Base-by-base conservation (phyloP, 1,140 invertebrate species). In the Frieseomelitta varia region DNA sequence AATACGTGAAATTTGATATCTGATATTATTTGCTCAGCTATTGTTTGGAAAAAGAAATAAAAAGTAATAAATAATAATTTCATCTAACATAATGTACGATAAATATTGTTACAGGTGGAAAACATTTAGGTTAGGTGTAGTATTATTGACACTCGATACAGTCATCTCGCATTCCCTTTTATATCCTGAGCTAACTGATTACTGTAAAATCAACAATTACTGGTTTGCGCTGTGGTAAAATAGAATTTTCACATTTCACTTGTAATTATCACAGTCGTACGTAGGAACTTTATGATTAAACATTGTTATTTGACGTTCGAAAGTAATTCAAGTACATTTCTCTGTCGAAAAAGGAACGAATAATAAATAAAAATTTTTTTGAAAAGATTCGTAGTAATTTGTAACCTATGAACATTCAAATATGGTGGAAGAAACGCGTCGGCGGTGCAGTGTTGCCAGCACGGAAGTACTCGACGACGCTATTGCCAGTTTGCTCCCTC, bases 401-500 rank as follows among this genome's bases (percentile, higher is more conserved):
- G 83, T 85, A 81, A 85, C n/a, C 63, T 85, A 39, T 17, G 61
- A 63, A 71, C 72, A 84, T 91, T 91, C 84, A 84, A 91, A 92
- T 90, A 89, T 90, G 90, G 91, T 88, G 89, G 90, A 89, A 90
- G 75, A 85, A 88, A 68, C 73, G 87, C 79, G 87, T 69, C 82
- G 63, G 69, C 51, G 79, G 73, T 76, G 85, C 93, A 93, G 91
- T 92, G 91, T 86, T 92, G 92, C 93, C 92, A 93, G 78, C 72
- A 89, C 81, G 85, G 87, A 88, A 91, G 85, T 89, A 81, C 67
- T 84, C 76, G 88, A 87, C 87, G 92, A 93, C 92, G 91, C 88
- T 90, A 80, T 86, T 85, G 86, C 82, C 82, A 84, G 74, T 86
- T 79, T 86, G 91, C 92, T 94, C 93, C 93, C 93, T 93, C 93